phyloP scores from a whole-genome alignment of 1,140 invertebrate species.

The Apis laboriosa region DNA sequence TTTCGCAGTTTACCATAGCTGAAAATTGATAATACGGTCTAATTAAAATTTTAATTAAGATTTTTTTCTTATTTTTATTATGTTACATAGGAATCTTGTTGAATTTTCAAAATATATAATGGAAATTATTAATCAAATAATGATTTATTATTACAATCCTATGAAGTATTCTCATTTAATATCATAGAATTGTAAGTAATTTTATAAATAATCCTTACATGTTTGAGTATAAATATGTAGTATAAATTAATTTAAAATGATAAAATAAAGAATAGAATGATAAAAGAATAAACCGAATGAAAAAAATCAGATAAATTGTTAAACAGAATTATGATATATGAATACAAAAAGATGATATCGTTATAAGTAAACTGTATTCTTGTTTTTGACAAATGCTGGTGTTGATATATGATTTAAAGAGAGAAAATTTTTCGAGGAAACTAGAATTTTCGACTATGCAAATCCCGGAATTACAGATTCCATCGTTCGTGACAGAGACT shows the following conservation, averaged over 20 bases:
- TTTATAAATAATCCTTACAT: neutral
- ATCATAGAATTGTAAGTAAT: too few relatives aligned
- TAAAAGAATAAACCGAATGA: neutral
- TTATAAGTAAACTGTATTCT: neutral
- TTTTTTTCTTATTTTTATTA: conserved; percentile 15
- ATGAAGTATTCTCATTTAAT: too few relatives aligned
- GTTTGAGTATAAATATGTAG: neutral
- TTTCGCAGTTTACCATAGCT: too few relatives aligned
- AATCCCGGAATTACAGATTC: conserved; percentile 13
- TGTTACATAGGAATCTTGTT: neutral
- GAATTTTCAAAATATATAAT: neutral
- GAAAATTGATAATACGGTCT: conserved; percentile 20
- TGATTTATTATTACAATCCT: neutral
- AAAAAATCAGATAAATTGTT: too few relatives aligned
- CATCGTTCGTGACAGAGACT: neutral
- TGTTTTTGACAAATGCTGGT: neutral
- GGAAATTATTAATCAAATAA: neutral
- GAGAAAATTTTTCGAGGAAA: neutral
- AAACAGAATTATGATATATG: too few relatives aligned
- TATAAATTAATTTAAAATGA: neutral
- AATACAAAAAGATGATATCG: neutral
- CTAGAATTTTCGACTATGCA: neutral
- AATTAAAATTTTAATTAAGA: conserved; percentile 66
- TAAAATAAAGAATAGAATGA: too few relatives aligned
- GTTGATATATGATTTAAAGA: neutral